Conservation (phyloP, 1,140 invertebrate genomes). For the Drosophila santomea region DNA sequence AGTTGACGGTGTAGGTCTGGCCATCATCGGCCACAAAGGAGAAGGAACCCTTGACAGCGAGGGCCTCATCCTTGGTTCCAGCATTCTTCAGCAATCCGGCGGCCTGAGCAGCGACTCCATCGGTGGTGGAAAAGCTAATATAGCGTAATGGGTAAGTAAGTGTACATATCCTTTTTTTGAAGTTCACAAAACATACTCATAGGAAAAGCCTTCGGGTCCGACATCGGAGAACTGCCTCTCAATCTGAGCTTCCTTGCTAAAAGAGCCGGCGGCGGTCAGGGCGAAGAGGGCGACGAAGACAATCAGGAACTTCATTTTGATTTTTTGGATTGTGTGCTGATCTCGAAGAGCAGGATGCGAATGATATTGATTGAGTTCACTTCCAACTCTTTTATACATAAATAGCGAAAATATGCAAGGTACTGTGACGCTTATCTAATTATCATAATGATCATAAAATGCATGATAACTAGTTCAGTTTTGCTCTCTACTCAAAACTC, state of each 20-base stretch:
- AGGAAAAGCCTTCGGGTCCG: constrained; percentile 33
- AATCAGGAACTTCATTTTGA: constrained; percentile 70
- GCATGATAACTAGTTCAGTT: too few relatives aligned
- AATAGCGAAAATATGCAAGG: too few relatives aligned
- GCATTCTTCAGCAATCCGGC: constrained; percentile 41
- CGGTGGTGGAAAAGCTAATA: constrained; percentile 43
- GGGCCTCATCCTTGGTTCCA: constrained; percentile 69
- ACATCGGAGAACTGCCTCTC: constrained; percentile 24
- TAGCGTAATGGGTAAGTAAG: too few relatives aligned
- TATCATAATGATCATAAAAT: too few relatives aligned
- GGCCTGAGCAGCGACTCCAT: constrained; percentile 28
- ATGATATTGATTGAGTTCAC: too few relatives aligned
- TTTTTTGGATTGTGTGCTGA: constrained; percentile 14
- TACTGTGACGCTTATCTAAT: too few relatives aligned
- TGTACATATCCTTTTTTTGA: not conserved
- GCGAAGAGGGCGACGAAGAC: constrained; percentile 74
- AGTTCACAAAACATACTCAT: constrained; percentile 35
- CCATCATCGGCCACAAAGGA: constrained; percentile 70
- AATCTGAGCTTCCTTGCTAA: not conserved
- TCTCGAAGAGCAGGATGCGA: not conserved
- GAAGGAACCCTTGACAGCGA: constrained; percentile 87
- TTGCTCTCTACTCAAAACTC: too few relatives aligned
- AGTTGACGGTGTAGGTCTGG: constrained; percentile 84
- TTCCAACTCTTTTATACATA: too few relatives aligned
- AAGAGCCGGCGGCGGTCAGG: constrained; percentile 2